Evolutionary conservation across 2,113 vertebrate genomes (phyloP).

Genomic region (Neotragus pygmaeus): DNA sequence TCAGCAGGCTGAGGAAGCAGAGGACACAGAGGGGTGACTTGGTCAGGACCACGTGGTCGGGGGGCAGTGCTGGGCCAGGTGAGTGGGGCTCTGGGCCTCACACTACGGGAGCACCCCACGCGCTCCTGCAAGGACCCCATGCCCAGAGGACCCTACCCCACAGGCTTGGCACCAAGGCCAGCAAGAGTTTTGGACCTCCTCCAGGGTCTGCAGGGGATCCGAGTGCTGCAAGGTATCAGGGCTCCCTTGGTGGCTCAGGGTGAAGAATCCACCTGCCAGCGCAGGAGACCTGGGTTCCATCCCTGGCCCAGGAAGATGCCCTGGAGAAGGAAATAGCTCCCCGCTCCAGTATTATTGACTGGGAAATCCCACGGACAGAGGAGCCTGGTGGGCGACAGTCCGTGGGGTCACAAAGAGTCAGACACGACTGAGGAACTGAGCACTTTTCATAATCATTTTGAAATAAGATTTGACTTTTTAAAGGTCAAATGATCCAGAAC

Average conservation of each 20-base stretch:
- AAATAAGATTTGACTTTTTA: not conserved
- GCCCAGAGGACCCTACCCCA: not conserved
- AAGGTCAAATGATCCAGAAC: not conserved
- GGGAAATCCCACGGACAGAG: not conserved
- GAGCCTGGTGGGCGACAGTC: not conserved
- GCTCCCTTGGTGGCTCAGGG: not conserved
- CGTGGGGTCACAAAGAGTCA: not conserved
- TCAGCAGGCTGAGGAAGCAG: too few relatives aligned
- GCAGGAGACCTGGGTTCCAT: not conserved
- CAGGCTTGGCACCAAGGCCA: not conserved
- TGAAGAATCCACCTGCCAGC: not conserved
- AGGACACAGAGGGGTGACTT: accelerated
- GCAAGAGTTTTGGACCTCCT: too few relatives aligned
- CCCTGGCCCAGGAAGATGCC: not conserved
- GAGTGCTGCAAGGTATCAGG: not conserved
- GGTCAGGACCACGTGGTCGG: accelerated
- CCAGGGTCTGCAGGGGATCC: accelerated
- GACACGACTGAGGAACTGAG: accelerated
- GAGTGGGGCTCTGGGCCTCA: too few relatives aligned
- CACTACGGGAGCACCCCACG: not conserved
- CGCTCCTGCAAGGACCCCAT: too few relatives aligned
- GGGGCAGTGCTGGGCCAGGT: too few relatives aligned
- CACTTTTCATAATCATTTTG: not conserved
- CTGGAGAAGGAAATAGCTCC: not conserved
- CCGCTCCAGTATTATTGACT: not conserved